Evolutionary conservation across 1,140 invertebrate species (phyloP), one percentile per base, ranked within the genome.

Genomic region (Sitobion miscanthi): DNA sequence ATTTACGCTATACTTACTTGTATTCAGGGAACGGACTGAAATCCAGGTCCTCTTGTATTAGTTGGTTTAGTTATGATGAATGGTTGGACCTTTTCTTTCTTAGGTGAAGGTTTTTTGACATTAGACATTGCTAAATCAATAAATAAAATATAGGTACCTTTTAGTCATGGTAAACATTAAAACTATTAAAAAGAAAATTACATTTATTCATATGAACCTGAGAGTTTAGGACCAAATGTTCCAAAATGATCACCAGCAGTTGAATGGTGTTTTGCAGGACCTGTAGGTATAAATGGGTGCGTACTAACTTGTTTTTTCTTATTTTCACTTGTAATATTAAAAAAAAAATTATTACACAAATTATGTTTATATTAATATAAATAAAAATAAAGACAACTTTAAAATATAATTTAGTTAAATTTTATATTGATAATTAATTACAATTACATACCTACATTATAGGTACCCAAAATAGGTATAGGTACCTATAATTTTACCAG

Each of bases 201-300:
- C 11, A n/a, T 69, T 69, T 52, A 52, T 69, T 69, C 11, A 69
- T 69, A 30, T 30, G 14, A 25, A 91, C 90, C 90, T 69, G 54
- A 35, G 0, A 69, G 90, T 47, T 42, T 91, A 45, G 90, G 90
- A 69, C 90, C 90, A 69, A 91, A 91, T 69, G 90, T 91, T 91
- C 90, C 90, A 17, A 69, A 91, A 45, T 91, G 9, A 77, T 91
- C 90, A 25, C 90, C 90, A n/a, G 90, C 38, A 30, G 90, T 91
- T 25, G 90, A 77, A 91, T 91, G 90, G 8, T 23, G 35, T 69
- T 91, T 69, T 6, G 90, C 30, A 35, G 30, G 14, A n/a, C 54
- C 23, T 14, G 54, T 6, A 69, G 90, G 90, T 91, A 91, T 35
- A 91, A 91, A 91, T 2, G 54, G 54, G 21, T 42, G 30, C 9